Evolutionary conservation across 2,113 vertebrate genomes (phyloP).

Genomic region (Cyphomyrus plagiostoma): DNA sequence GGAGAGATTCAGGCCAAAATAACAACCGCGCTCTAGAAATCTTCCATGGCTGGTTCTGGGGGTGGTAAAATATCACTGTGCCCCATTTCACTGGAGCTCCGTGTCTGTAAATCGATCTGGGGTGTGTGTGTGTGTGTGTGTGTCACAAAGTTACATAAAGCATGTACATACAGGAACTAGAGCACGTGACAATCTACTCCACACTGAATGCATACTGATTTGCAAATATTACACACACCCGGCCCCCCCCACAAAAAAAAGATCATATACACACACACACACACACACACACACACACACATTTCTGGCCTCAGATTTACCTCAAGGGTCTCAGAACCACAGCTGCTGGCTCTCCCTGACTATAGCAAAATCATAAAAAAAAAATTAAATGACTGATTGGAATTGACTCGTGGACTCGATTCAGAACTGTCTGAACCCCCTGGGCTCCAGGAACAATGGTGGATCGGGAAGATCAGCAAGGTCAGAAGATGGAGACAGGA

Average conservation of each 20-base stretch:
- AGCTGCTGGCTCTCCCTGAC: neutral
- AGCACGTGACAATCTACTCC: neutral
- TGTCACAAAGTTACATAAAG: neutral
- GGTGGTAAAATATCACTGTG: neutral
- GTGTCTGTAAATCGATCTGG: neutral
- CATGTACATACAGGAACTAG: neutral
- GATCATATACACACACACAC: neutral
- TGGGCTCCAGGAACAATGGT: neutral
- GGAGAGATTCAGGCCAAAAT: conserved; percentile 16
- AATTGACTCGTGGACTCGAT: neutral
- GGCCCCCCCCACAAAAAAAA: neutral
- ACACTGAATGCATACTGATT: neutral
- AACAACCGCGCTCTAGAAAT: neutral
- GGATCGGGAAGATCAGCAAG: neutral
- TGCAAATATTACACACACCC: neutral
- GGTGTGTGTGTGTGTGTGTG: neutral
- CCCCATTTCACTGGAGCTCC: neutral
- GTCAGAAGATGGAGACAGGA: neutral
- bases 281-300: neutral
- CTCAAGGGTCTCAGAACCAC: neutral
- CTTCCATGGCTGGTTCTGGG: neutral
- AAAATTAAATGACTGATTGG: neutral
- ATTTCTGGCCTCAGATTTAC: neutral
- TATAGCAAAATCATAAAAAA: neutral
- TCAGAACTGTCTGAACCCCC: neutral